Percentiles rank a stretch among this genome's conserved stretches.
phyloP scores from a whole-genome alignment of 2,888 invertebrate species.

The Cryptocephalus primarius region DNA sequence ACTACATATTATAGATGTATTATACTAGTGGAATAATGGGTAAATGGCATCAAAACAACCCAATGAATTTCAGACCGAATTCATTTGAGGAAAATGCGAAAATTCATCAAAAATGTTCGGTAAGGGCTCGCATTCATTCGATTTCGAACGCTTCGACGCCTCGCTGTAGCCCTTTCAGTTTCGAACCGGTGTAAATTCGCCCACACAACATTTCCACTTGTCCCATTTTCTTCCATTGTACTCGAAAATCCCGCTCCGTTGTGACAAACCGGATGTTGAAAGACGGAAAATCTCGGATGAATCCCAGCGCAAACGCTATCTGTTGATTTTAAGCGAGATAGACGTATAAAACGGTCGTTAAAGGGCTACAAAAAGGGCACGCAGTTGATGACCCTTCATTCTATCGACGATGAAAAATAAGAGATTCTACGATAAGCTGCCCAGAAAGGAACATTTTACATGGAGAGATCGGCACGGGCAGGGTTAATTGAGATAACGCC shows the following conservation, averaged over 20 bases:
- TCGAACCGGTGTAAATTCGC: too few relatives aligned
- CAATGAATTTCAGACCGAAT: too few relatives aligned
- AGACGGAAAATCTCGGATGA: conserved; percentile 17
- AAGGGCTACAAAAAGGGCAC: conserved; percentile 18
- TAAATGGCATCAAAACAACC: too few relatives aligned
- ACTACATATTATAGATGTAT: too few relatives aligned
- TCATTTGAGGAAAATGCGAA: too few relatives aligned
- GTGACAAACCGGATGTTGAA: conserved; percentile 22
- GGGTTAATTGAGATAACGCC: too few relatives aligned
- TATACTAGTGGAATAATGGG: too few relatives aligned
- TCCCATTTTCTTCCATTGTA: conserved; percentile 15
- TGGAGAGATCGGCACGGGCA: not conserved
- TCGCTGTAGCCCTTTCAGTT: too few relatives aligned
- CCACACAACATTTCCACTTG: too few relatives aligned
- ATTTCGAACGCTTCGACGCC: too few relatives aligned
- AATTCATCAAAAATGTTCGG: too few relatives aligned
- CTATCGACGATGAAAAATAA: conserved; percentile 4
- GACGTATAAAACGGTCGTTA: conserved; percentile 24
- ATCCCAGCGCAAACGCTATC: conserved; percentile 16
- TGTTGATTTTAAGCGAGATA: conserved; percentile 20
- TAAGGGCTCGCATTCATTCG: too few relatives aligned
- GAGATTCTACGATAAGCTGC: conserved; percentile 6
- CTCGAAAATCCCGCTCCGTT: conserved; percentile 18
- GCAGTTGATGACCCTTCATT: conserved; percentile 16
- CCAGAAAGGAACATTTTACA: not conserved